Percentiles rank a stretch among this genome's conserved stretches.
Evolutionary conservation across 2,888 invertebrate genomes (phyloP).

Genomic region (Clanis bilineata): DNA sequence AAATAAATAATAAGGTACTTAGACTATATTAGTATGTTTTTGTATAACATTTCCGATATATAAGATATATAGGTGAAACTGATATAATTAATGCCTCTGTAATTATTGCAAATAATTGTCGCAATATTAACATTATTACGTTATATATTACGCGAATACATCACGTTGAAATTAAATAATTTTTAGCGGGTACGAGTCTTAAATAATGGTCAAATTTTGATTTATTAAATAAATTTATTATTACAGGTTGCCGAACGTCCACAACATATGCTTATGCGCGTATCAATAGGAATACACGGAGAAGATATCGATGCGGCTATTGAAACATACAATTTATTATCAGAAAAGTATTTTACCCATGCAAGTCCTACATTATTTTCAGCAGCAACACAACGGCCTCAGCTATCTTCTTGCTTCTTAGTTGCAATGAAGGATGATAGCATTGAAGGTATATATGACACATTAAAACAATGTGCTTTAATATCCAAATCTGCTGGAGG

Average conservation of each 20-base stretch:
- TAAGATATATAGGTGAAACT: too few species aligned
- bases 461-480: conserved; percentile 94
- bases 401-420: conserved; percentile 97
- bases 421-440: conserved; percentile 97
- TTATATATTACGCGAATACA: too few species aligned
- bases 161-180: too few species aligned
- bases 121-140: too few species aligned
- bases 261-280: conserved; percentile 99
- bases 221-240: conserved; percentile 22
- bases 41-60: too few species aligned
- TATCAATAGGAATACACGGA: conserved; percentile 97
- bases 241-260: conserved; percentile 93
- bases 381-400: conserved; percentile 94
- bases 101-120: too few species aligned
- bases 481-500: conserved; percentile 99
- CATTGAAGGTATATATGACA: conserved; percentile 97
- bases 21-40: too few species aligned
- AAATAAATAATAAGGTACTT: conserved; percentile 90
- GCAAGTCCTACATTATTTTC: conserved; percentile 99
- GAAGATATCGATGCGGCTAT: conserved; percentile 96
- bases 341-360: conserved; percentile 98
- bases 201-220: too few species aligned
- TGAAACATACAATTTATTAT: conserved; percentile 97
- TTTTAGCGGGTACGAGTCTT: too few species aligned
- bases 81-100: too few species aligned